Percentiles rank a stretch among this genome's conserved stretches.
Evolutionary conservation across 2,113 vertebrate genomes (phyloP).

Genomic region (Platanista minor): DNA sequence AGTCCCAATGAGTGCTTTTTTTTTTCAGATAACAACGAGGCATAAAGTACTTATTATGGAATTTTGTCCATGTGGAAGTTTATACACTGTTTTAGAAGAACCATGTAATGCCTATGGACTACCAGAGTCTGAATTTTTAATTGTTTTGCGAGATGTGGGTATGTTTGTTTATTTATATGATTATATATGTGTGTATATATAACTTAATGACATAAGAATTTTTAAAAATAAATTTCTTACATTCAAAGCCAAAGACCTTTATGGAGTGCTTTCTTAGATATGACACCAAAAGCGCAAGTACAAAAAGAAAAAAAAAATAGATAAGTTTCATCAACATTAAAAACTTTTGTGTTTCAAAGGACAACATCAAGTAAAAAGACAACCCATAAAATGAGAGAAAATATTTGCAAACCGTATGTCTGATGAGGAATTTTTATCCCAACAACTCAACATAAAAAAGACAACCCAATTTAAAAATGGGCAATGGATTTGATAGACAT

Average conservation of each 20-base stretch:
- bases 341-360: not conserved
- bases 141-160: constrained; percentile 97
- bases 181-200: not conserved
- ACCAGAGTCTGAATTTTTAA: constrained; percentile 96
- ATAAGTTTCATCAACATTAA: constrained; percentile 8
- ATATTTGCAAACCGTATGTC: not conserved
- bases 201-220: constrained; percentile 35
- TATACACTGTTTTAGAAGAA: constrained; percentile 97
- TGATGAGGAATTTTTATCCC: not conserved
- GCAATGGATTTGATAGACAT: not conserved
- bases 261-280: constrained; percentile 25
- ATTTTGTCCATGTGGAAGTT: constrained; percentile 96
- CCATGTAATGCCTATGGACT: constrained; percentile 96
- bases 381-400: not conserved
- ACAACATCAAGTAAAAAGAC: not conserved
- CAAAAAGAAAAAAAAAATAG: not conserved
- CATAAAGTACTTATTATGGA: constrained; percentile 99
- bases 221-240: not conserved
- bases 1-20: constrained; percentile 8
- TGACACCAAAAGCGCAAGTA: not conserved
- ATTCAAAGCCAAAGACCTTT: constrained; percentile 7
- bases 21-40: constrained; percentile 88
- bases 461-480: not conserved
- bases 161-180: constrained; percentile 74
- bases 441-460: not conserved